Evolutionary conservation across 2,888 invertebrate species (phyloP).

Genomic region (Dryobota labecula): DNA sequence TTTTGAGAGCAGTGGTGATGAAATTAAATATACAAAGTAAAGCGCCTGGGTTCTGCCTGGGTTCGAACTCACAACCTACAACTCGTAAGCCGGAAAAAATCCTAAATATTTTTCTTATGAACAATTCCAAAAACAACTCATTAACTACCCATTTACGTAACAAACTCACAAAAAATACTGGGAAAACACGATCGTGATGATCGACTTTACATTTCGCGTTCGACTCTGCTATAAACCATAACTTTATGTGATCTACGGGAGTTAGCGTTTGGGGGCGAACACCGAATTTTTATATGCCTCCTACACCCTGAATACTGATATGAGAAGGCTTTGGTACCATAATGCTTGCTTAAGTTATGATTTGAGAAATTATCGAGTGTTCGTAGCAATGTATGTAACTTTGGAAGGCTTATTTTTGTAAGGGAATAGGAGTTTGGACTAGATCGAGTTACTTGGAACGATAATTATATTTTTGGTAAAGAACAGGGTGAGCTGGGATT

Average conservation of each 20-base stretch:
- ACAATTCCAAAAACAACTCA: constrained; percentile 28
- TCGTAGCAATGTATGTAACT: constrained; percentile 21
- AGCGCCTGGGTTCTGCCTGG: no score
- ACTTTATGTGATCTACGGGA: constrained; percentile 84
- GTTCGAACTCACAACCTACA: no score
- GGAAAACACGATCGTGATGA: constrained; percentile 60
- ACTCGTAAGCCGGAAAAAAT: no score
- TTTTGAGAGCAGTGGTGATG: no score
- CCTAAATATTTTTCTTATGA: neutral
- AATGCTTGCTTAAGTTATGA: constrained; percentile 56
- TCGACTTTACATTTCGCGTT: constrained; percentile 78
- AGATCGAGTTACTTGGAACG: neutral
- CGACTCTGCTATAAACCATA: constrained; percentile 80
- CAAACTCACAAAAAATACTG: constrained; percentile 36
- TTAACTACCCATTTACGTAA: constrained; percentile 23
- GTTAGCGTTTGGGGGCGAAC: constrained; percentile 67
- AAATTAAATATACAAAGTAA: no score
- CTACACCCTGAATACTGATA: constrained; percentile 77
- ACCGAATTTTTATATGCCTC: constrained; percentile 78
- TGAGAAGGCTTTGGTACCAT: constrained; percentile 41
- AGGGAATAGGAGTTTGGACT: neutral
- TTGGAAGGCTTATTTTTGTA: constrained; percentile 1
- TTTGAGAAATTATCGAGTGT: constrained; percentile 45
- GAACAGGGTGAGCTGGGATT: neutral
- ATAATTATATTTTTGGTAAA: constrained; percentile 9